Evolutionary conservation across 2,888 invertebrate genomes (phyloP), one percentile per base, ranked within the genome.

Genomic region (Aporophyla lueneburgensis): DNA sequence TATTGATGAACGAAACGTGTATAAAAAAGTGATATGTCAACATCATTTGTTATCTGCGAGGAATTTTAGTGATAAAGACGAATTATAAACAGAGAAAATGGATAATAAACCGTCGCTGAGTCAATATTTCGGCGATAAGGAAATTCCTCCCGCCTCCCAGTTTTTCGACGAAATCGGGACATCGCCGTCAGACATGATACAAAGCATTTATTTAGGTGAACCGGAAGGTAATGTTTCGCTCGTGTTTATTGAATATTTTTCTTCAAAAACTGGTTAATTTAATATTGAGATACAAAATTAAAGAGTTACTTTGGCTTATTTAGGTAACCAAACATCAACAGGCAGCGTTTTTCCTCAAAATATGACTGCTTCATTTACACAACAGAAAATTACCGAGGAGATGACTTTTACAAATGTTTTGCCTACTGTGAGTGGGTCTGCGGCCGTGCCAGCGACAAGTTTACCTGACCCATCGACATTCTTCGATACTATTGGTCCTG

Each of bases 71-170:
- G 81, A 81, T 84, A 80, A 68, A 71, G 62, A 46, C 24, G 59
- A 76, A 78, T 21, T 77, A 78, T 77, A 88, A 84, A 84, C 78
- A 83, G 14, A 67, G 91, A 78, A 90, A 89, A 96, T 96, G 96
- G 96, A 97, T 91, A 95, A 95, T 88, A 95, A 96, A 88, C 97
- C 97, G 76, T 96, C 96, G 74, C 92, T 97, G 84, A 97, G 97
- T 91, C 97, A 97, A 91, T 97, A 97, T 93, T 97, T 97, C 90
- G 96, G 95, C 59, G 94, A 94, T 81, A 91, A 93, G 62, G 95
- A 95, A 85, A 90, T 93, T 9, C 95, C 96, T 68, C 95, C 95
- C 70, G 94, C 95, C 24, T 95, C 96, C 59, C 96, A 96, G 86
- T 96, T 97, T 88, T 97, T 97, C 66, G 96, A 97, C 75, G 96